Evolutionary conservation across 2,888 invertebrate species (phyloP), one percentile per base, ranked within the genome.

Genomic region (Rhogogaster chlorosoma): DNA sequence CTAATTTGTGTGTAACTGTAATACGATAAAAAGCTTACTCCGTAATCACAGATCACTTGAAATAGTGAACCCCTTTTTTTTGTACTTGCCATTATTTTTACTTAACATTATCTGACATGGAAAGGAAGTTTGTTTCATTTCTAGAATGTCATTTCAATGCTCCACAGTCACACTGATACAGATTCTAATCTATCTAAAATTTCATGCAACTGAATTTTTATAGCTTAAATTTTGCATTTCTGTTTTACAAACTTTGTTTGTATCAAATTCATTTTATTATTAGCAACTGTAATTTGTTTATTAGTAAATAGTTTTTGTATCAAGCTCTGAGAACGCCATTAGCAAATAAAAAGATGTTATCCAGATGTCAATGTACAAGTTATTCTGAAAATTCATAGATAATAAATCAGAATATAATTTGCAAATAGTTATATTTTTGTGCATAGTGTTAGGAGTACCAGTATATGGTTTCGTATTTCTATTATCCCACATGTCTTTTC

Each of bases 211-310:
- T 78, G 5, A 32, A 53, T 73, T 32, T 83, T 18, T 1, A 73
- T 26, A 9, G 9, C 3, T 6, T n/a, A 32, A 36, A 71, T n/a
- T 36, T 9, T 36, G 38, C 32, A 38, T 36, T 36, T n/a, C 2
- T 32, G 18, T 36, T 36, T 71, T 22, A 71, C n/a, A 71, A 38
- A 71, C 6, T 71, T 71, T n/a, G 38, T 32, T 84, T 61, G 18
- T 42, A 45, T 78, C 15, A 29, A n/a, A 73, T 49, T 42, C 53
- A 36, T 45, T 18, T 64, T 26, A 86, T 67, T 57, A 84, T 61
- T 53, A 75, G 42, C n/a, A 7, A 29, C 12, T 42, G 22, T 26
- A 22, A 42, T 12, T 36, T 10, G 64, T 45, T 67, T 67, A 70
- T n/a, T 5, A 1, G 70, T 18, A 38, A 70, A 70, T 70, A 38